Evolutionary conservation across 2,888 invertebrate genomes (phyloP), one percentile per base, ranked within the genome.

Genomic region (Bellardia pandia): DNA sequence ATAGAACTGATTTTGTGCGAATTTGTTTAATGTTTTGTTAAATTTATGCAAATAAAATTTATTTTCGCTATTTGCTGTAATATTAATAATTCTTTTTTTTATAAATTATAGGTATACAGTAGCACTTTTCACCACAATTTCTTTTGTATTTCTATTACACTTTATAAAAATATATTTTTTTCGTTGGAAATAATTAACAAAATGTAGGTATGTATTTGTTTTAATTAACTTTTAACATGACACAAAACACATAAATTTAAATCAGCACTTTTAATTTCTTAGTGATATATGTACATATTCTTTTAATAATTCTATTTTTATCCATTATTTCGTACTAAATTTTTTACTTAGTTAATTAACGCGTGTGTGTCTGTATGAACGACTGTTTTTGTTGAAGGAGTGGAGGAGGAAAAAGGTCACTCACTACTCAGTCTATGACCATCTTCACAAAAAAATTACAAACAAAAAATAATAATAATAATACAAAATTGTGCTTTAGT

Each of bases 391-490:
- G 14, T 33, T 33, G 33, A 58, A 71, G 16, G 48, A 1, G n/a
- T 7, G 30, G 2, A 9, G 33, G 69, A 33, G 37, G 11, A 37
- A 69, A 68, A 60, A 75, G 40, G 40, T 45, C 69, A 71, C 6
- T 45, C 45, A 45, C 3, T 13, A 11, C 62, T 45, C 33, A 33
- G 51, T 30, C 23, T 60, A 11, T 66, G 7, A 60, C 48, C 60
- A 82, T 56, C 42, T 33, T 45, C 53, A 45, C n/a, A 60, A 33
- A 69, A 48, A 75, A 58, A 64, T 40, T 80, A 37, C 11, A 66
- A 56, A 13, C 23, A 68, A 62, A 60, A 69, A 72, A 51, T 16
- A 8, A 56, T 6, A 64, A 75, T 45, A 58, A 58, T 30, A 58
- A 56, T 56, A 66, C 72, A 14, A 42, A 60, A 40, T 51, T 58